These are phyloP conservation scores for Anguilla marmorata DNA, from an alignment of 2,797 vertebrate species.

Conservation along the genomic window DNA sequence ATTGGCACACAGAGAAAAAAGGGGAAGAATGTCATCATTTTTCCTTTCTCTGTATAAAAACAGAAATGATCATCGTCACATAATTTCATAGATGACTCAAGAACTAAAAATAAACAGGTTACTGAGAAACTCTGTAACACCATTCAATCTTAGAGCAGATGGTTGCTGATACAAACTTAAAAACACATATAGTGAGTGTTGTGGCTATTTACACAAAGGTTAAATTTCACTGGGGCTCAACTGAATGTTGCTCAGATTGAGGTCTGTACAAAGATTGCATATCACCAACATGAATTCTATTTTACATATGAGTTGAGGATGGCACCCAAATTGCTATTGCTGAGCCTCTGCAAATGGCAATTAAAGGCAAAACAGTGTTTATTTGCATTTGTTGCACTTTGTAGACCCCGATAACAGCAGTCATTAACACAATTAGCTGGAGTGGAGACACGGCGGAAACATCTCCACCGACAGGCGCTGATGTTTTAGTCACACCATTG, in stretches of 20 bases:
- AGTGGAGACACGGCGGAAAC: not conserved
- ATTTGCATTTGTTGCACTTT: slow-evolving; percentile 6
- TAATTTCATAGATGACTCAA: not conserved
- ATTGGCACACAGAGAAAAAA: not conserved
- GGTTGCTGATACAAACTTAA: not conserved
- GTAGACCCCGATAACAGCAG: not conserved
- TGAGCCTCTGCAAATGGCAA: not conserved
- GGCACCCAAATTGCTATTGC: not conserved
- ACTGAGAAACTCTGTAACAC: not conserved
- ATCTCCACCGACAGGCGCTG: slow-evolving; percentile 1
- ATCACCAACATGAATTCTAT: not conserved
- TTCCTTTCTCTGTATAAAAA: not conserved
- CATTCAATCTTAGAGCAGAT: not conserved
- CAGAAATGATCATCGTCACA: not conserved
- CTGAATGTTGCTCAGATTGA: not conserved
- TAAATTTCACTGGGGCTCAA: not conserved
- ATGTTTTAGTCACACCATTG: slow-evolving; percentile 19
- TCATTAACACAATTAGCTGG: slow-evolving; percentile 6
- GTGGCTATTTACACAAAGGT: not conserved
- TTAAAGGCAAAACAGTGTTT: not conserved
- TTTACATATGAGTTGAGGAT: not conserved
- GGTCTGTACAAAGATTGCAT: not conserved
- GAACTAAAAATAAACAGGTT: not conserved
- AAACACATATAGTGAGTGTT: not conserved
- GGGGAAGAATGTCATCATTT: not conserved